Evolutionary conservation across 2,797 vertebrate genomes (phyloP), one percentile per base, ranked within the genome.

Genomic region (Decapterus maruadsi): DNA sequence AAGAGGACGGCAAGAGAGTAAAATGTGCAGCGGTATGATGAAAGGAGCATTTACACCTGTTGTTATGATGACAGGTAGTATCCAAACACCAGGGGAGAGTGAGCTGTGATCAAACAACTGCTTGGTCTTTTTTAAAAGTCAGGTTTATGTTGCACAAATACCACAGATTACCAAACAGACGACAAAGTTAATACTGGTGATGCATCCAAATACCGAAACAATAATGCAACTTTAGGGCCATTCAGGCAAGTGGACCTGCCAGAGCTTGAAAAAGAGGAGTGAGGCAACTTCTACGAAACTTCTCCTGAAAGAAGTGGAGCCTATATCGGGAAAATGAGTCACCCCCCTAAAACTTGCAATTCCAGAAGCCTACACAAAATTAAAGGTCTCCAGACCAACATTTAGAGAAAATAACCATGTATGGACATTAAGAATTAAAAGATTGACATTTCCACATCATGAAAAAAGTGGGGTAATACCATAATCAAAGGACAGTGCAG

Each of bases 331-430:
- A 67, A 64, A 77, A 76, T 74, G 67, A 80, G 72, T 86, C 80
- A 87, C 34, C 59, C n/a, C n/a, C 31, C 73, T 59, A 68, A 87
- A 78, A 78, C 31, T 34, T 51, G 55, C 34, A 74, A 85, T 78
- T 83, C 71, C 68, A 75, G 70, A 70, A 29, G 75, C 68, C 59
- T 26, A 20, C 46, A 42, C 76, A 8, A 84, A 90, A 93, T 90
- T 69, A 82, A 89, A 81, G 87, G 87, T 71, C 69, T 72, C 61
- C 80, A 83, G 77, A 79, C 67, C 66, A 78, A 71, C 68, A 72
- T 84, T 88, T 83, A 82, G 51, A 87, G 79, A 78, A 91, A 89
- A 88, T 90, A 56, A 84, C 81, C 85, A 87, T 86, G 81, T 88
- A 68, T 10, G 14, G 61, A 76, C 69, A 78, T 77, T 78, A 80